Evolutionary conservation across 2,888 invertebrate species (phyloP).

Genomic region (Ernsta delagoae): DNA sequence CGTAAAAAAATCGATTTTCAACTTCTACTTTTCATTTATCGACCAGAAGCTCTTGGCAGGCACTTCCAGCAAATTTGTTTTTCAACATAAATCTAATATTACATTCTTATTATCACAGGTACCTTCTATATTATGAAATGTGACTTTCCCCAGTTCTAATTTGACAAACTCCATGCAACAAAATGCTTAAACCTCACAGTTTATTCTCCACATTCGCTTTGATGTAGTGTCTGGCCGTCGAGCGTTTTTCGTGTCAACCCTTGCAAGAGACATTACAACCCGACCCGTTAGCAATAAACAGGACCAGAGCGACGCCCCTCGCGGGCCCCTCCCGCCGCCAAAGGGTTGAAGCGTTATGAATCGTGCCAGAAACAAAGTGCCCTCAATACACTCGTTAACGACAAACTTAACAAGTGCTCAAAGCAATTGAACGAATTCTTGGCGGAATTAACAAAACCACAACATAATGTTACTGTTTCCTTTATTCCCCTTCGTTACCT

Average conservation of each 20-base stretch:
- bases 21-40: background rate
- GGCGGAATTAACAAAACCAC: constrained; percentile 34
- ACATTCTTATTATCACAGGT: background rate
- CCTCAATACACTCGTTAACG: constrained; percentile 28
- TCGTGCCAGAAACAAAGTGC: constrained; percentile 28
- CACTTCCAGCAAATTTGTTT: background rate
- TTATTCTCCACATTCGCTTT: constrained; percentile 59
- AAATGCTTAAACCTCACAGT: constrained; percentile 49
- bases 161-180: background rate
- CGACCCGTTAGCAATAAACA: constrained; percentile 60
- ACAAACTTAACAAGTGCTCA: constrained; percentile 29
- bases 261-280: constrained; percentile 40
- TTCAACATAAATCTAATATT: too few relatives aligned
- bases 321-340: constrained; percentile 30
- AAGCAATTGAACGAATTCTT: constrained; percentile 25
- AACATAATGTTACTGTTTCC: constrained; percentile 36
- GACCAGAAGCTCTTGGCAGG: background rate
- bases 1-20: background rate
- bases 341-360: constrained; percentile 20
- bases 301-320: constrained; percentile 36
- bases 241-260: constrained; percentile 54
- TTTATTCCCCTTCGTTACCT: constrained; percentile 37
- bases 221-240: constrained; percentile 62
- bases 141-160: background rate
- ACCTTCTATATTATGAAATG: too few relatives aligned